A percentile compares a stretch with the other conserved stretches of the same genome.
These are phyloP conservation scores for Melanaphis sacchari DNA, from an alignment of 1,140 invertebrate genomes.

Conservation along the genomic window DNA sequence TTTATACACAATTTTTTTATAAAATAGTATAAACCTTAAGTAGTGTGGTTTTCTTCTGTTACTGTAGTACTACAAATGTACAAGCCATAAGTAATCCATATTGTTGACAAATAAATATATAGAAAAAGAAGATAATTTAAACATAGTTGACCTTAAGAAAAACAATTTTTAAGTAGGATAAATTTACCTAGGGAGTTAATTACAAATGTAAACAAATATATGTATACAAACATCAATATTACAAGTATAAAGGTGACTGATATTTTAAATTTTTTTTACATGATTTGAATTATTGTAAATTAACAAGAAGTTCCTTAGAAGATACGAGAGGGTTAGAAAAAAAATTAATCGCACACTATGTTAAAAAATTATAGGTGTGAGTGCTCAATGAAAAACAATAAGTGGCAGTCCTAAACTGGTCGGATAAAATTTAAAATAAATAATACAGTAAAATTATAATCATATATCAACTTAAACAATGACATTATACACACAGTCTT, in stretches of 20 bases:
- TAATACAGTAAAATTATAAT: constrained; percentile 53
- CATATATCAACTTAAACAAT: constrained; percentile 56
- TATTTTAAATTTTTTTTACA: background rate
- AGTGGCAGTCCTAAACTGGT: constrained; percentile 47
- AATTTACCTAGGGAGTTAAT: background rate
- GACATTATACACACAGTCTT: constrained; percentile 55
- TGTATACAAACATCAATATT: constrained; percentile 27
- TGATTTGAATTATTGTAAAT: background rate
- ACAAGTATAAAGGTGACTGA: background rate
- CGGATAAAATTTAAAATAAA: constrained; percentile 56
- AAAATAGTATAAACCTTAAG: constrained; percentile 57
- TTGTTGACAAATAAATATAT: constrained; percentile 6
- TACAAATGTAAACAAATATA: constrained; percentile 27
- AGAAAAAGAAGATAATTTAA: constrained; percentile 42
- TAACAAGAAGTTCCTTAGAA: background rate
- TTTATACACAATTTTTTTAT: constrained; percentile 52
- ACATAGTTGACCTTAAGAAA: background rate
- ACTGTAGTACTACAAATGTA: constrained; percentile 29
- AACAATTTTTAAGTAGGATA: constrained; percentile 36
- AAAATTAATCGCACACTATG: constrained; percentile 26
- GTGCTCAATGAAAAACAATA: constrained; percentile 45
- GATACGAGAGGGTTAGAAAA: background rate
- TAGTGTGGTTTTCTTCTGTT: constrained; percentile 48
- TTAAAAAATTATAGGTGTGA: constrained; percentile 36
- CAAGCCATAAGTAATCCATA: constrained; percentile 16